Percentiles rank a stretch among this genome's conserved stretches.
Conservation (phyloP, 2,888 invertebrate species). For the Cephus pulcher region DNA sequence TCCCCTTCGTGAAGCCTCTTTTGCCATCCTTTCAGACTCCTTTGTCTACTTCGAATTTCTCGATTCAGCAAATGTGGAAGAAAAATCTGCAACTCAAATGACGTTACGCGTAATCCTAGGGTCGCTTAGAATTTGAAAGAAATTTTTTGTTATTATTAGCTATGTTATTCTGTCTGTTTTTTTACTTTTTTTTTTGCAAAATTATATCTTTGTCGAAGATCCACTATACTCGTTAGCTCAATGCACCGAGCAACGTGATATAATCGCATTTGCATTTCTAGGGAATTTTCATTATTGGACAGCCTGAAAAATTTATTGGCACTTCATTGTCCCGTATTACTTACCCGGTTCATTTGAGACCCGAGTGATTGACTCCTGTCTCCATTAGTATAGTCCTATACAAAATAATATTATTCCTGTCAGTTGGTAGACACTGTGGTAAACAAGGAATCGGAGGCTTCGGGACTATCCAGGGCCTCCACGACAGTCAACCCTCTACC, state of each 20-base stretch:
- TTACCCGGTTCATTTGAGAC: not conserved
- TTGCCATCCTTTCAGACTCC: not conserved
- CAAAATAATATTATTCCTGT: not conserved
- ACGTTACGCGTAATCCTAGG: not conserved
- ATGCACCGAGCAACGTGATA: too few species aligned
- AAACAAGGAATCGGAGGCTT: not conserved
- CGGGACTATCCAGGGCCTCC: not conserved
- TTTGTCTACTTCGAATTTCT: not conserved
- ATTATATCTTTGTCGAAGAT: too few species aligned
- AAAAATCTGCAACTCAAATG: slow-evolving; percentile 43
- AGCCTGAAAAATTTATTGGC: not conserved
- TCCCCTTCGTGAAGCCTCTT: not conserved
- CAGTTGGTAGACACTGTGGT: not conserved
- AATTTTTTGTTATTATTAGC: not conserved
- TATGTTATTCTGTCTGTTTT: not conserved
- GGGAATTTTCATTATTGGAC: not conserved
- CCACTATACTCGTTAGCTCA: too few species aligned
- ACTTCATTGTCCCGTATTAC: not conserved
- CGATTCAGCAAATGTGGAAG: slow-evolving; percentile 1
- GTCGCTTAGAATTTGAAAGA: not conserved
- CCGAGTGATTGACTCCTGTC: not conserved
- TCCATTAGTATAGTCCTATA: not conserved
- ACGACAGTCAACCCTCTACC: not conserved
- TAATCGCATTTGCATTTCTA: not conserved
- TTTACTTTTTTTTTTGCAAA: not conserved